phyloP scores from a whole-genome alignment of 2,113 vertebrate genomes.

The Leptosomus discolor region DNA sequence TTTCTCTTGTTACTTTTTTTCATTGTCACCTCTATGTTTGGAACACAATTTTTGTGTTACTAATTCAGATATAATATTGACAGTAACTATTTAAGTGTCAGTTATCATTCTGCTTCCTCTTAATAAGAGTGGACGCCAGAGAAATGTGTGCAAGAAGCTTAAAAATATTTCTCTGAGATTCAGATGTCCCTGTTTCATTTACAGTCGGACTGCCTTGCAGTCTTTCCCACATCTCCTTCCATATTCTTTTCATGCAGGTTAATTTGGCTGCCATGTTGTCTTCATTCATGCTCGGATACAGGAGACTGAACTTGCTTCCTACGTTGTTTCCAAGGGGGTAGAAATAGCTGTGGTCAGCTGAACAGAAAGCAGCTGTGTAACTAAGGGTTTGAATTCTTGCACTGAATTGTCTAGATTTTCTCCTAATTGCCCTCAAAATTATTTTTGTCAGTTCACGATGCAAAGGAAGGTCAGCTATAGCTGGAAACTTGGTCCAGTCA shows the following conservation, averaged over 20 bases:
- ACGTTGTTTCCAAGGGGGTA: neutral
- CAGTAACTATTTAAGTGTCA: neutral
- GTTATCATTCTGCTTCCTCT: neutral
- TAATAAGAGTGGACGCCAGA: neutral
- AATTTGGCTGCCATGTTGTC: neutral
- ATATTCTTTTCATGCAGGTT: neutral
- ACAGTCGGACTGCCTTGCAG: neutral
- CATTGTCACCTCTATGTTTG: neutral
- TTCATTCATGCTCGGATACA: neutral
- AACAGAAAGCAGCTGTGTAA: neutral
- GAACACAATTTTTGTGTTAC: neutral
- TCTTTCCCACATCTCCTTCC: neutral
- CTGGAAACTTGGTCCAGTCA: neutral
- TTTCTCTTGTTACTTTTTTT: neutral
- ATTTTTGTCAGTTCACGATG: neutral
- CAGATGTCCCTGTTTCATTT: neutral
- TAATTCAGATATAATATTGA: neutral
- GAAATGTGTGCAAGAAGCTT: neutral
- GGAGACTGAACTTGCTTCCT: neutral
- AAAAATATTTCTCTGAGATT: neutral
- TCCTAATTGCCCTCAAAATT: neutral
- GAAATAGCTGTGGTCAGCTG: neutral
- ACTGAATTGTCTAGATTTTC: neutral
- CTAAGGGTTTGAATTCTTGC: neutral
- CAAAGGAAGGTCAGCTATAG: neutral